Conservation (phyloP, 2,797 vertebrate genomes). For the Acanthiza pusilla region DNA sequence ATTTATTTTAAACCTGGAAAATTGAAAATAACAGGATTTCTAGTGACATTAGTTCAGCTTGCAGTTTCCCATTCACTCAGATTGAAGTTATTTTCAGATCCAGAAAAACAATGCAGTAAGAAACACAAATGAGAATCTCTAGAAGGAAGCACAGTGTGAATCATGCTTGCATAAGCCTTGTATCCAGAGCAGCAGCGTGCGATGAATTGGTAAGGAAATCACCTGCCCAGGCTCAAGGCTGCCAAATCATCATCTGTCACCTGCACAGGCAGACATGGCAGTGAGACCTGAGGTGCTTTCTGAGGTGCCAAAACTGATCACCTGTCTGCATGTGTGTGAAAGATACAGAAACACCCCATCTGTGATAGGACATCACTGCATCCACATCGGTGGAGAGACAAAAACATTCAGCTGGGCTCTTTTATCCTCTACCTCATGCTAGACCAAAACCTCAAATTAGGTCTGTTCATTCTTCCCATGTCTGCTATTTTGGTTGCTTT, state of each 20-base stretch:
- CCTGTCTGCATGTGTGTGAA: neutral
- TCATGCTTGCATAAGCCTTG: neutral
- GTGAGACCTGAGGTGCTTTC: neutral
- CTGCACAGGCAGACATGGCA: neutral
- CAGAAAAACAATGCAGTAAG: neutral
- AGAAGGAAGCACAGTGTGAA: neutral
- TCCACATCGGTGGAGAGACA: neutral
- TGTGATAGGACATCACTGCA: neutral
- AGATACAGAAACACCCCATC: neutral
- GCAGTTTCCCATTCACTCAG: neutral
- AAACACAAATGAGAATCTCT: neutral
- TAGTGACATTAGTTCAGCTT: neutral
- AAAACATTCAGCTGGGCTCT: neutral
- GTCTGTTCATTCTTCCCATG: neutral
- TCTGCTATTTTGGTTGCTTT: neutral
- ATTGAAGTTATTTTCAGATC: neutral
- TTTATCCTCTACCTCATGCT: neutral
- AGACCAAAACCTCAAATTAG: neutral
- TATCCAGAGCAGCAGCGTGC: rapidly evolving
- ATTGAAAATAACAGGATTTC: neutral
- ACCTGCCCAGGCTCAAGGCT: neutral
- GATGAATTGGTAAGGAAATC: neutral
- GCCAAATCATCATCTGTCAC: neutral
- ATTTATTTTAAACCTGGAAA: neutral
- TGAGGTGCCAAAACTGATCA: too few species aligned